These are phyloP conservation scores for Plagodis dolabraria DNA, from an alignment of 2,888 invertebrate species.

Conservation along the genomic window DNA sequence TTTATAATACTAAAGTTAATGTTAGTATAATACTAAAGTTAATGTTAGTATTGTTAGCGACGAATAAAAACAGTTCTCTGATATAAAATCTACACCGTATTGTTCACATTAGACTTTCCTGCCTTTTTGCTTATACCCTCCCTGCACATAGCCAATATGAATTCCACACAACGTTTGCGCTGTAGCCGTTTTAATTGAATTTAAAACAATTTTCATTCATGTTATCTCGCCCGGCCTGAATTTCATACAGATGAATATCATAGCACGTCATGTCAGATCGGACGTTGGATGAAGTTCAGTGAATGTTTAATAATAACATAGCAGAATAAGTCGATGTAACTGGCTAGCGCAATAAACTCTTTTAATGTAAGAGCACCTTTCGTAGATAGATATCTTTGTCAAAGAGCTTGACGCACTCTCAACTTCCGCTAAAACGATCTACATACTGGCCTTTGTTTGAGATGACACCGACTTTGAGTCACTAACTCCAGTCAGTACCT, in stretches of 20 bases:
- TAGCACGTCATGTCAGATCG: background rate
- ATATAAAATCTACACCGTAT: too few species aligned
- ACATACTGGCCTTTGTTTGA: constrained; percentile 9
- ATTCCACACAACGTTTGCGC: constrained; percentile 12
- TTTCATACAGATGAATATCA: constrained; percentile 11
- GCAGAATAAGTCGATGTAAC: background rate
- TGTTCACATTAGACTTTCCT: too few species aligned
- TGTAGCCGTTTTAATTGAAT: constrained; percentile 28
- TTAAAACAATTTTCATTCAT: constrained; percentile 34
- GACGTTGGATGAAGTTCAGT: background rate
- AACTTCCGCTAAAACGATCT: constrained; percentile 4
- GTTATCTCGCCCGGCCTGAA: constrained; percentile 3
- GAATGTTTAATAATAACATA: background rate
- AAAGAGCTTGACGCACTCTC: constrained; percentile 1
- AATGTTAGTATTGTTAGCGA: too few species aligned
- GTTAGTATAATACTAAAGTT: too few species aligned
- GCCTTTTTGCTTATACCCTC: background rate
- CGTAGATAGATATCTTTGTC: too few species aligned
- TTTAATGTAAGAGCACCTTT: too few species aligned
- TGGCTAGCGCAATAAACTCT: background rate
- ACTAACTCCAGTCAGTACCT: constrained; percentile 1
- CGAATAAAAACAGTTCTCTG: too few species aligned
- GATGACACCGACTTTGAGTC: constrained; percentile 9
- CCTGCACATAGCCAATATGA: constrained; percentile 19
- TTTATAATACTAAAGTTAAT: too few species aligned